phyloP scores from a whole-genome alignment of 2,113 vertebrate species.

The Bufo bufo region DNA sequence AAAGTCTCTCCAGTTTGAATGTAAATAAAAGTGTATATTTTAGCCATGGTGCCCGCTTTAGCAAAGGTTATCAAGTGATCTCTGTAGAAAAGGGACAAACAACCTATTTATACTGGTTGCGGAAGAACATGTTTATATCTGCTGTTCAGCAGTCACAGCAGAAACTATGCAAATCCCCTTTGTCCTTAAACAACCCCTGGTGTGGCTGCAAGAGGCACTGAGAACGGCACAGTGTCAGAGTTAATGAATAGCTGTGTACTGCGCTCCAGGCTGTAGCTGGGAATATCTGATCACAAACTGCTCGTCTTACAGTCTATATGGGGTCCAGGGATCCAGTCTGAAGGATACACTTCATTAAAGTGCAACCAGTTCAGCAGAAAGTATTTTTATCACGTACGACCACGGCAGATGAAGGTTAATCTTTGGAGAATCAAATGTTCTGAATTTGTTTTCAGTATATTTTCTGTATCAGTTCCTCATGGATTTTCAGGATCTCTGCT shows the following conservation, averaged over 20 bases:
- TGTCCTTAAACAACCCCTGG: conserved; percentile 53
- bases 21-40: conserved; percentile 44
- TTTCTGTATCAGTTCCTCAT: too few species aligned
- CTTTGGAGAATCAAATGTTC: too few species aligned
- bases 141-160: conserved; percentile 13
- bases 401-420: too few species aligned
- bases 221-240: conserved; percentile 11
- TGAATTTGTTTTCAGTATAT: too few species aligned
- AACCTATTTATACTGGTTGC: conserved; percentile 41
- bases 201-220: conserved; percentile 35
- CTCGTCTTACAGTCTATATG: conserved; percentile 6
- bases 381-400: neutral
- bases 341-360: neutral
- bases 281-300: neutral
- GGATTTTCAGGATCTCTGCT: too few species aligned
- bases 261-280: conserved; percentile 24
- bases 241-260: conserved; percentile 16
- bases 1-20: neutral
- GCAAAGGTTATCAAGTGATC: conserved; percentile 48
- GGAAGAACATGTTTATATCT: conserved; percentile 52
- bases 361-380: neutral
- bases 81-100: conserved; percentile 39
- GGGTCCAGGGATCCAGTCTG: neutral
- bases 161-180: conserved; percentile 48
- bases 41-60: neutral